A percentile compares a stretch with the other conserved stretches of the same genome.
Conservation (phyloP, 1,140 invertebrate genomes). For the Capitella teleta region DNA sequence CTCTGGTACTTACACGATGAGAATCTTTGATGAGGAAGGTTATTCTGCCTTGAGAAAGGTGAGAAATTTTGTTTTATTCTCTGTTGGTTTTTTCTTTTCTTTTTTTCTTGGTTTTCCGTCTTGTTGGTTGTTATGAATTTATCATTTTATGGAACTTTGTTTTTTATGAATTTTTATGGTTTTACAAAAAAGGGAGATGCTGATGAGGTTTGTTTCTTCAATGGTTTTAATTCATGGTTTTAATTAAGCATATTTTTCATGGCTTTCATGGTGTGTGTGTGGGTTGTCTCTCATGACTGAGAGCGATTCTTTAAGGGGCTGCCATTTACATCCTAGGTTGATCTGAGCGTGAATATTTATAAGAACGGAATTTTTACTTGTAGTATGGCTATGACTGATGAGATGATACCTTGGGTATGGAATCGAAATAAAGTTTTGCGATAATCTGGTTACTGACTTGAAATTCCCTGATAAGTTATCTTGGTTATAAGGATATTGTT, state of each 20-base stretch:
- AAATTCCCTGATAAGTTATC: too few species aligned
- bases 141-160: neutral
- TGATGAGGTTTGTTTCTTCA: neutral
- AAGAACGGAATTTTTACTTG: too few species aligned
- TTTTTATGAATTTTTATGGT: neutral
- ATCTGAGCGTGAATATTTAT: too few species aligned
- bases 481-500: too few species aligned
- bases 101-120: neutral
- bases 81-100: neutral
- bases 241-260: slow-evolving; percentile 7
- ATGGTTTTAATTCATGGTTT: neutral
- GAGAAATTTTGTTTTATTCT: neutral
- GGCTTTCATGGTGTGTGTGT: too few species aligned
- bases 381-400: too few species aligned
- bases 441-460: too few species aligned
- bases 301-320: too few species aligned
- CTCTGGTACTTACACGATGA: slow-evolving; percentile 66
- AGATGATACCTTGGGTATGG: too few species aligned
- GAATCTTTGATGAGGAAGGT: slow-evolving; percentile 80
- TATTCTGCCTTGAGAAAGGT: slow-evolving; percentile 59
- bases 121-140: neutral
- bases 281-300: too few species aligned
- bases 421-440: too few species aligned
- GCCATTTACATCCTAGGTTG: too few species aligned
- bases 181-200: neutral